These are phyloP conservation scores for Pharmacophagus antenor DNA, from an alignment of 2,888 invertebrate genomes.

Conservation along the genomic window DNA sequence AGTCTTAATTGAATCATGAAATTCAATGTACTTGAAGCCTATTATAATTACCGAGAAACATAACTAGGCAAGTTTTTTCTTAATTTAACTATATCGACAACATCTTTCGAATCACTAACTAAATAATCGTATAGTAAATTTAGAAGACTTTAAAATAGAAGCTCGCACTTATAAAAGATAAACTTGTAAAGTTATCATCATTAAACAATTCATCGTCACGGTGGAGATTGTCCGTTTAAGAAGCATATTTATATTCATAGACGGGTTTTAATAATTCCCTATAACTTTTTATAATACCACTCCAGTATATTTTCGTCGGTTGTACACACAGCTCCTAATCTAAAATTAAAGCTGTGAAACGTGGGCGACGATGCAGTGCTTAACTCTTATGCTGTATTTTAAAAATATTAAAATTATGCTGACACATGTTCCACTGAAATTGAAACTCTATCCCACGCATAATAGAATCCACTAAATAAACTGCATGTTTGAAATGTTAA, in stretches of 20 bases:
- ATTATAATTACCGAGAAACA: too few species aligned
- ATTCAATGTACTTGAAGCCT: too few species aligned
- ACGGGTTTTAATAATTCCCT: slow-evolving; percentile 14
- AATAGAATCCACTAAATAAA: neutral
- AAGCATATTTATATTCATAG: slow-evolving; percentile 1
- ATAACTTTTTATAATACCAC: slow-evolving; percentile 18
- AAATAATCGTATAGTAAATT: too few species aligned
- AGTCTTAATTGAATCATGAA: too few species aligned
- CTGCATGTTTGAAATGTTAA: neutral
- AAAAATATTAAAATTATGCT: slow-evolving; percentile 13
- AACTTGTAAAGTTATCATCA: too few species aligned
- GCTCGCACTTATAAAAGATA: too few species aligned
- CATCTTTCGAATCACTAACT: too few species aligned
- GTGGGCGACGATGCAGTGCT: slow-evolving; percentile 28
- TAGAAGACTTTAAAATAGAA: too few species aligned
- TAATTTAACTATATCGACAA: too few species aligned
- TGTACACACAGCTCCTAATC: slow-evolving; percentile 18
- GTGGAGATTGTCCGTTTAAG: slow-evolving; percentile 3
- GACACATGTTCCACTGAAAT: neutral
- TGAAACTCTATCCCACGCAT: neutral
- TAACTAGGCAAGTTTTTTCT: too few species aligned
- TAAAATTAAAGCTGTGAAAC: slow-evolving; percentile 25
- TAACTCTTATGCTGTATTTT: slow-evolving; percentile 23
- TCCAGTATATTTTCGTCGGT: slow-evolving; percentile 15
- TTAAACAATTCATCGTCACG: neutral